phyloP scores from a whole-genome alignment of 2,888 invertebrate species.

The Orchesella flavescens region DNA sequence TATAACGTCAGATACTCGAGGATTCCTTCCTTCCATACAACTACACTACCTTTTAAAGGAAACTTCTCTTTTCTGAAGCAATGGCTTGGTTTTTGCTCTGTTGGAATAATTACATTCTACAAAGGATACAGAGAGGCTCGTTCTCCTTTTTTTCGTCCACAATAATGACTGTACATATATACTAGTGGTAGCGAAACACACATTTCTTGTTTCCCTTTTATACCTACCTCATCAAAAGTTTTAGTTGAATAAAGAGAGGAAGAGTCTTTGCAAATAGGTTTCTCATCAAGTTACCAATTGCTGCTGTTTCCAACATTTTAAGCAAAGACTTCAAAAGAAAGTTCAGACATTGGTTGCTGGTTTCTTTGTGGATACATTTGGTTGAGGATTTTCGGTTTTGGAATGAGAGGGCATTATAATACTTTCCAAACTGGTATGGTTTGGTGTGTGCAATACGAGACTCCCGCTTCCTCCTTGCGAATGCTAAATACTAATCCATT shows the following conservation, averaged over 20 bases:
- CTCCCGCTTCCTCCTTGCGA: not conserved
- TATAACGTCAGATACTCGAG: no score
- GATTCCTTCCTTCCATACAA: no score
- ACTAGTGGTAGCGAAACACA: not conserved
- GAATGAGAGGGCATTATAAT: conserved; percentile 4
- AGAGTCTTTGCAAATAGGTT: conserved; percentile 6
- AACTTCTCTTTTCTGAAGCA: not conserved
- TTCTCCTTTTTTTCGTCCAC: not conserved
- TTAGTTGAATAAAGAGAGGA: not conserved
- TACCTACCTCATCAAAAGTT: conserved; percentile 26
- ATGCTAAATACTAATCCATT: conserved; percentile 19
- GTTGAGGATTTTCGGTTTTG: conserved; percentile 13
- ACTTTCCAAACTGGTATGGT: not conserved
- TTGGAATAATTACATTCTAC: not conserved
- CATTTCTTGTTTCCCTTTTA: conserved; percentile 14
- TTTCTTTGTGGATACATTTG: conserved; percentile 16
- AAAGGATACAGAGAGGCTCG: not conserved
- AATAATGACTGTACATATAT: not conserved
- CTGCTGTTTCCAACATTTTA: conserved; percentile 14
- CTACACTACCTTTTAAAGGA: no score
- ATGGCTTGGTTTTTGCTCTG: not conserved
- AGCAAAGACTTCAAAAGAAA: conserved; percentile 18
- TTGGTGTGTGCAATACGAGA: not conserved
- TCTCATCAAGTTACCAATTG: conserved; percentile 13
- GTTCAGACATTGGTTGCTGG: conserved; percentile 32